Conservation (phyloP, 2,888 invertebrate species). For the Dasysyrphus tricinctus region DNA sequence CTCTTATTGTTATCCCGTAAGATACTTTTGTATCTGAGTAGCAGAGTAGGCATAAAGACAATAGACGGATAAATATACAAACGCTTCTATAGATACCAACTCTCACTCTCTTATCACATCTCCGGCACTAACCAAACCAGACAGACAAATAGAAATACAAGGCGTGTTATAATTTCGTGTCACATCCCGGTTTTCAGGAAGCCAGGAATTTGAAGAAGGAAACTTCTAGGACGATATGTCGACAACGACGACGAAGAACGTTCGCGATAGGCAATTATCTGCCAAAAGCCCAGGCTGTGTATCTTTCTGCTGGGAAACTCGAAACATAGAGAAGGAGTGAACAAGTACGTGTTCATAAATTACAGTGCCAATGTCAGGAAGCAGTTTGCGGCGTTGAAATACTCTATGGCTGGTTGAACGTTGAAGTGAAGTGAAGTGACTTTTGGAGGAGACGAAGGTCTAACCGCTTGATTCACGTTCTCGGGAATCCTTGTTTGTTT, state of each 20-base stretch:
- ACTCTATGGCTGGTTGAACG: background rate
- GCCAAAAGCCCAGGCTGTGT: conserved; percentile 46
- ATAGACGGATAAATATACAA: conserved; percentile 39
- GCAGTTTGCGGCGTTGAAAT: conserved; percentile 56
- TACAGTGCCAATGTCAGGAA: conserved; percentile 67
- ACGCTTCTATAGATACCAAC: background rate
- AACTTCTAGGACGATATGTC: conserved; percentile 14
- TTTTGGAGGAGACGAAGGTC: conserved; percentile 20
- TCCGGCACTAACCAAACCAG: background rate
- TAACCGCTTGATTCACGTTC: conserved; percentile 39
- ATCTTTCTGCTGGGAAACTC: background rate
- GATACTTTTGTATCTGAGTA: conserved; percentile 21
- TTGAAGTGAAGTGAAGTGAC: conserved; percentile 24
- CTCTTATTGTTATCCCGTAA: conserved; percentile 45
- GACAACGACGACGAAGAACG: background rate
- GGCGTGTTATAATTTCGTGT: conserved; percentile 64
- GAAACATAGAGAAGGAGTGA: conserved; percentile 11
- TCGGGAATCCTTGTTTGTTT: conserved; percentile 62
- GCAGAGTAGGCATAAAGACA: conserved; percentile 31
- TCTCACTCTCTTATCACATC: conserved; percentile 24
- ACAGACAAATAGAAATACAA: conserved; percentile 42
- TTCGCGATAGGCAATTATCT: conserved; percentile 63
- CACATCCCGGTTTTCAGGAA: conserved; percentile 58
- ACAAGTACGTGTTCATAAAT: conserved; percentile 68
- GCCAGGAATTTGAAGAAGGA: conserved; percentile 21